Base-by-base conservation (phyloP, 2,113 vertebrate species). In the Rhabdornis inornatus region DNA sequence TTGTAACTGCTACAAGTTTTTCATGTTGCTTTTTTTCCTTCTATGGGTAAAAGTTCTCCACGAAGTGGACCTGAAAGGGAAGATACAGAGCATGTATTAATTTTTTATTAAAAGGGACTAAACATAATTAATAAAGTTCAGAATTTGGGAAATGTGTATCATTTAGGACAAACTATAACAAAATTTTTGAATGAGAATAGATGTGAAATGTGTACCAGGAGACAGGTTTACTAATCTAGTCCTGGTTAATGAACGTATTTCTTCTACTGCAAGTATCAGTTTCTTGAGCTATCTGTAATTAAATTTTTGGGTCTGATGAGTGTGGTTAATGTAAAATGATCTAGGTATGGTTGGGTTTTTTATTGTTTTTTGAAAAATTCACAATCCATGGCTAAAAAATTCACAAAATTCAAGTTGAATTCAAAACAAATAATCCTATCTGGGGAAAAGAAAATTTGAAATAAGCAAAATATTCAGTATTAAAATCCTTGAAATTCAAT, bases 41-140 rank as follows among this genome's bases (percentile, higher is more conserved):
- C 45, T 20, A 4, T 55, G 45, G 13, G 22, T 20, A 82, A 68
- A 93, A 76, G 6, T 40, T 56, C 4, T 77, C 25, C 23, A 31
- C 31, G 39, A 20, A 42, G 22, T 42, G 55, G 15, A 21, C 47
- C 11, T 71, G 72, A 71, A 59, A 56, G 20, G 7, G 11, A 74
- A 70, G 21, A 30, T 55, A 15, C 0, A 66, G 8, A n/a, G 1
- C 33, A 64, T 37, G 1, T 5, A 47, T 49, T 71, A 3, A 17
- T 3, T 42, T 60, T 84, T 52, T 87, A 28, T 33, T 71, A 14
- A 63, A 87, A 15, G 3, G 2, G 1, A 4, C 27, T 49, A 86
- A 86, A 23, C 4, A 1, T 44, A 27, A 45, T 35, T 65, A 9
- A 40, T 64, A 4, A 57, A 74, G 8, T 10, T 65, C 14, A 75